Percentiles rank a stretch among this genome's conserved stretches.
Evolutionary conservation across 2,888 invertebrate genomes (phyloP).

Genomic region (Osedax fenrisi): DNA sequence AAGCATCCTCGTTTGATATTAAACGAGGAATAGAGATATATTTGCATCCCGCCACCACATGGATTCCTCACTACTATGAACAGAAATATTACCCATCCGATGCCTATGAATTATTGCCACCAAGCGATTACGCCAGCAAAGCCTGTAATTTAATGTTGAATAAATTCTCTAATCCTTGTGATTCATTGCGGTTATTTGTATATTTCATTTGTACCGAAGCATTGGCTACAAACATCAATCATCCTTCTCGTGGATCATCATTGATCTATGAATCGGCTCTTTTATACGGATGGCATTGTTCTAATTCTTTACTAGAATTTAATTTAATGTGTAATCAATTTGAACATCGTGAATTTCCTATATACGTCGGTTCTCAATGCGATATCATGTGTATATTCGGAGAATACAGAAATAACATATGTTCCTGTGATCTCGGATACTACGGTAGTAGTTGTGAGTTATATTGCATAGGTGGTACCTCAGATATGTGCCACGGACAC

Average conservation of each 20-base stretch:
- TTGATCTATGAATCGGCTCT: not conserved
- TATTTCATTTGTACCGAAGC: too few species aligned
- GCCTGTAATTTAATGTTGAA: too few species aligned
- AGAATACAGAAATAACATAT: conserved; percentile 14
- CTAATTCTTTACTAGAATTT: not conserved
- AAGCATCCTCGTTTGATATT: too few species aligned
- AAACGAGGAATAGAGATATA: not conserved
- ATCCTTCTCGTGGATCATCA: too few species aligned
- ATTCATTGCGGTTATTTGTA: too few species aligned
- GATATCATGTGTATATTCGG: conserved; percentile 31
- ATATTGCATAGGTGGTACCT: conserved; percentile 34
- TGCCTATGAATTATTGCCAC: too few species aligned
- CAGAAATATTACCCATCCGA: too few species aligned
- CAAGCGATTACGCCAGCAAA: too few species aligned
- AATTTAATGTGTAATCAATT: conserved; percentile 34
- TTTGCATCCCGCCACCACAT: not conserved
- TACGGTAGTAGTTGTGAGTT: conserved; percentile 38
- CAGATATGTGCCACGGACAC: conserved; percentile 34
- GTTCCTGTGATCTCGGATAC: conserved; percentile 37
- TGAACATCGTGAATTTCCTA: conserved; percentile 31
- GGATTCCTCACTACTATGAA: not conserved
- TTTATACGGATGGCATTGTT: not conserved
- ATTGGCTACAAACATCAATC: too few species aligned
- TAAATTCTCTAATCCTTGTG: too few species aligned
- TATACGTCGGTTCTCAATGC: conserved; percentile 30